Base-by-base conservation (phyloP, 2,888 invertebrate genomes). In the Melanostoma mellinum region DNA sequence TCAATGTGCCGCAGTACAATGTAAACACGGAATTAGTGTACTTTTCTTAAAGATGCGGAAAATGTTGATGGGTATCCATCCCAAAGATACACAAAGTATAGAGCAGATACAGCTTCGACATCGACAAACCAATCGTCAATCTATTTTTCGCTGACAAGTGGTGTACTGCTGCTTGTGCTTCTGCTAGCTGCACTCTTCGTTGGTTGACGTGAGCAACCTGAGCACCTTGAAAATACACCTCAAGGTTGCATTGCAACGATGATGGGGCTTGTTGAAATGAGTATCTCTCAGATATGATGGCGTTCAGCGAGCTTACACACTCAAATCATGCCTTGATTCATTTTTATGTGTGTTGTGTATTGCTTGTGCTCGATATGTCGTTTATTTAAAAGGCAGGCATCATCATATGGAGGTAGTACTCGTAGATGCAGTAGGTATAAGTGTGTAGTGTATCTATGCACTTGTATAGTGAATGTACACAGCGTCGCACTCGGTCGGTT, bases 201-300 rank as follows among this genome's bases (percentile, higher is more conserved):
- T 20, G 86, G 84, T 88, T 88, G 86, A 87, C 85, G 87, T 46
- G 48, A 48, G 42, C 42, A n/a, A 20, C 1, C 20, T 86, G 86
- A 86, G 86, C 87, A 88, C 89, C 89, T 88, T 89, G 88, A 89
- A 89, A 88, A 88, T 87, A 87, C 86, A 87, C 86, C 87, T 86
- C 89, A 89, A 89, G 89, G 89, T 88, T 89, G 86, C 86, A 63
- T 80, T 48, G 35, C 80, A 61, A 44, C 42, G 36, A 52, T 40
- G 46, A 44, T 58, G 46, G 46, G 35, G 36, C 36, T 46, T 42
- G 44, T 61, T 61, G 35, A 61, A 61, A 61, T 61, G 36, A 61
- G 61, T 65, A 75, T 65, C 75, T 75, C 44, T 52, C 4, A 73
- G 60, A 56, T 68, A 69, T 40, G 20, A 38, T 38, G 60, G 63